Base-by-base conservation (phyloP, 92 coral and sea anemone species). In the Parazoanthus atlanticus region DNA sequence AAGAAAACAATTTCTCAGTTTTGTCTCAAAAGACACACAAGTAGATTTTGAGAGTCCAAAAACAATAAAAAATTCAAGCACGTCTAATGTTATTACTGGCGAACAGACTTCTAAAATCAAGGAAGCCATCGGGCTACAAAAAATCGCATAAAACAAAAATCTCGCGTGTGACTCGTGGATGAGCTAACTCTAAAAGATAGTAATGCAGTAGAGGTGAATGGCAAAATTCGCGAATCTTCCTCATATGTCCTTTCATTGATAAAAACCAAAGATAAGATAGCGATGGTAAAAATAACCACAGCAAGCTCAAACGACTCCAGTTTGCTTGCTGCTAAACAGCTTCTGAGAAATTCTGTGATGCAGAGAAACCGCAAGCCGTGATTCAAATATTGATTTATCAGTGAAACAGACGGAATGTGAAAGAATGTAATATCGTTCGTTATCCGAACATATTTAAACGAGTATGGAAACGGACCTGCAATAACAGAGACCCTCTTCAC, bases 181-280 rank as follows among this genome's bases (percentile, higher is more conserved):
- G 49, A 34, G n/a, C n/a, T 15, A 75, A 33, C 21, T 74, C 25
- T 33, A 33, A 33, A 30, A 32, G 12, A 33, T 19, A 32, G 36
- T 74, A 80, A 17, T 19, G 58, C 23, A 30, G 16, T 67, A 13
- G 7, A 21, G 15, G 11, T 52, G 69, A 26, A 67, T 26, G 29
- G 65, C 75, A 12, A 84, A 84, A 69, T 3, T 72, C 28, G 16
- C 36, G 30, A 8, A 43, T 69, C 34, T 70, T 43, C 13, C 74
- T 75, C 52, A 34, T 29, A 84, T 54, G 78, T 72, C 26, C 36
- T 34, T 84, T 70, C 69, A 29, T 84, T 70, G 74, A 43, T 70
- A 67, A 84, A 82, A 69, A 26, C 32, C 43, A 29, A 21, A 83
- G 87, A 84, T 84, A 38, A 84, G 86, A 82, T 65, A 36, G 74